Percentiles rank a stretch among this genome's conserved stretches.
These are phyloP conservation scores for Myiothlypis coronata DNA, from an alignment of 2,797 vertebrate genomes.

Conservation along the genomic window DNA sequence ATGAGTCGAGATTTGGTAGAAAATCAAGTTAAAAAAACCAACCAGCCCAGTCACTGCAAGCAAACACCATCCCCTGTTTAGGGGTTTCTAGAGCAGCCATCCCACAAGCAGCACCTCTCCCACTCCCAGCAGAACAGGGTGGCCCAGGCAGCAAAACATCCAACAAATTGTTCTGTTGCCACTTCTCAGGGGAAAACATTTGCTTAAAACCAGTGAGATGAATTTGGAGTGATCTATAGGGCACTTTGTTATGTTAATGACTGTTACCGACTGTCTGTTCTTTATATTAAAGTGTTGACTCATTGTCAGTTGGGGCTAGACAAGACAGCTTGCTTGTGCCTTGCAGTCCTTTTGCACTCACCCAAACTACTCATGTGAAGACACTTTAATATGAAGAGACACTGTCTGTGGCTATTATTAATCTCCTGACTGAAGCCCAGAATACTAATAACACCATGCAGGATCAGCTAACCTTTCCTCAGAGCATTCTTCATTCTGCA, in stretches of 20 bases:
- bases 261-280: slow-evolving; percentile 50
- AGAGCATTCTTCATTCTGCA: neutral
- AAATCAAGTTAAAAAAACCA: neutral
- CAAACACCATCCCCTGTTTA: neutral
- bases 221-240: slow-evolving; percentile 36
- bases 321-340: slow-evolving; percentile 46
- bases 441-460: slow-evolving; percentile 1
- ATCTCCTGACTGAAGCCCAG: slow-evolving; percentile 35
- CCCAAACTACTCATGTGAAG: slow-evolving; percentile 55
- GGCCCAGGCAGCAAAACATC: neutral
- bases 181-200: slow-evolving; percentile 32
- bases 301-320: slow-evolving; percentile 38
- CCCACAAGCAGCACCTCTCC: neutral
- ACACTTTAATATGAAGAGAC: slow-evolving; percentile 61
- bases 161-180: neutral
- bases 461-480: neutral
- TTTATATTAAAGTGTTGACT: slow-evolving; percentile 54
- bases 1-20: neutral
- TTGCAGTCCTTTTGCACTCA: slow-evolving; percentile 47
- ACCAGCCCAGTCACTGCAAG: neutral
- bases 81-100: neutral
- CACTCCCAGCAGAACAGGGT: neutral
- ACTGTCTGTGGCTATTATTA: slow-evolving; percentile 45
- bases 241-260: slow-evolving; percentile 63
- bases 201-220: slow-evolving; percentile 44